Evolutionary conservation across 2,888 invertebrate species (phyloP), one percentile per base, ranked within the genome.

Genomic region (Calameuta pallipes): DNA sequence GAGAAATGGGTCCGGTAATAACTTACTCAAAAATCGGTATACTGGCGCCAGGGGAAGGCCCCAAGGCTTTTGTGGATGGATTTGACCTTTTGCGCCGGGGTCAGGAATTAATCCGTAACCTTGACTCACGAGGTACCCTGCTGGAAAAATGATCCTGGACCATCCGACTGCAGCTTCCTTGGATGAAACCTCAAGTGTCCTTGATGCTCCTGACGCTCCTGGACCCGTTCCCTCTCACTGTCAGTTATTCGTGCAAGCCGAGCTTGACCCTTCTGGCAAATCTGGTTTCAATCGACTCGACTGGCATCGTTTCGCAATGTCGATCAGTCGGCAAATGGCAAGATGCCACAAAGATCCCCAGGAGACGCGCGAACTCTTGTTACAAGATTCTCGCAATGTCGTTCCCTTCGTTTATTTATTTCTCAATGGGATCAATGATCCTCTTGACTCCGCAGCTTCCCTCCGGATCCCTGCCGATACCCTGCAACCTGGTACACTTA

Each of bases 1-100:
- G 87, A 87, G 85, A 84, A 85, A 85, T 84, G 87, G 85, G 85
- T 81, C 75, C 85, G 87, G 85, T 89, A 89, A 89, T 89, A 88
- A 89, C 88, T 87, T 88, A 87, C 87, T 83, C 84, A 84, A 83
- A 86, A 87, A 87, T 56, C 83, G 85, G 84, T 86, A 86, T 83
- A 81, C 82, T 86, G 89, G 88, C 89, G 89, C 89, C 88, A 85
- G 85, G 83, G 84, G 80, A 86, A 86, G 76, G 82, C 84, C 86
- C 85, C 78, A 82, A 77, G 82, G 86, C 87, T 80, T 80, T 82
- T 80, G 79, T 31, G 34, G 71, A 31, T 34, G 30, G 15, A 35
- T 36, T 76, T 33, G 68, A 74, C 31, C 73, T 30, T 37, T 69
- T 69, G 74, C 3, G 33, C 69, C 69, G 15, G 68, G 6, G 41